Base-by-base conservation (phyloP, 2,113 vertebrate genomes). In the Indicator indicator region DNA sequence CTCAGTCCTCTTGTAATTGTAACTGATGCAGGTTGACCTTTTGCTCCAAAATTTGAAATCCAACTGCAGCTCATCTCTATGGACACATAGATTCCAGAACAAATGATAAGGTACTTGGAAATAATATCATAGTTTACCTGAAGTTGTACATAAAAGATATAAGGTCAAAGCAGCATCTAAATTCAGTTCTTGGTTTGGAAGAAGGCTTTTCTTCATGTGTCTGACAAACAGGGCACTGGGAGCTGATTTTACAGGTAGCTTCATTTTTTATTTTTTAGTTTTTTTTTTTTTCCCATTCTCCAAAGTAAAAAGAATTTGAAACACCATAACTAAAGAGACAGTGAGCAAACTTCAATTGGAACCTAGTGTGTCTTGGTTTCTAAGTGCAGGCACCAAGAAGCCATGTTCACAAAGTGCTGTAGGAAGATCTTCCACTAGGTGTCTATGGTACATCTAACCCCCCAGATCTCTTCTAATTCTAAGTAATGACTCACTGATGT, bases 161-260 rank as follows among this genome's bases (percentile, higher is more conserved):
- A 94, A 96, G 88, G 88, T 94, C 86, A 94, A 73, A 64, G 32
- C 48, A 89, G 56, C 82, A 93, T 94, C 60, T 94, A 74, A 72
- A 93, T 84, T 90, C 65, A 62, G 40, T 88, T 92, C 72, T 86
- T 88, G 67, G 44, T 69, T 86, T 0, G 1, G 59, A 26, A 44
- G 6, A 63, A 89, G 58, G 40, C 55, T 86, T 19, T 72, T 77
- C 68, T 92, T 48, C 23, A 7, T 21, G 44, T 0, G 1, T 64
- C 36, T 2, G 8, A 67, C 38, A 88, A 70, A 69, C 72, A 69
- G 13, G 40, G 40, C 19, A 65, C 0, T 44, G n/a, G 24, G 46
- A 70, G 50, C 55, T 86, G 74, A 90, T 46, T 87, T 90, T 85
- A 80, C 40, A 67, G 63, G 40, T 80, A 71, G 5, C 23, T 60